A percentile compares a stretch with the other conserved stretches of the same genome.
phyloP scores from a whole-genome alignment of 2,113 vertebrate genomes.

The Rattus rattus region DNA sequence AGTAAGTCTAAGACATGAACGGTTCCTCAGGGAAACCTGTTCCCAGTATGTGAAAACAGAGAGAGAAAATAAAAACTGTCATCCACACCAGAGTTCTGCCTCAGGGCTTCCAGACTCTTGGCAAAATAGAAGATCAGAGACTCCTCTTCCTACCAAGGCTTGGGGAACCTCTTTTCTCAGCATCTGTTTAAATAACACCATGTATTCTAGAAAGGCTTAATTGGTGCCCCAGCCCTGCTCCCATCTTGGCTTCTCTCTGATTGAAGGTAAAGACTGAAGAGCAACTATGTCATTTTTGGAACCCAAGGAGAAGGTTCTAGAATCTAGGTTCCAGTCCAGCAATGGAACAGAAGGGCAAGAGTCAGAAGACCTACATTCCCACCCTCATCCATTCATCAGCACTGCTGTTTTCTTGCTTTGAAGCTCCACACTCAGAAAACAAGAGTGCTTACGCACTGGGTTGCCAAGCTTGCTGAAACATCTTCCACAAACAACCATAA shows the following conservation, averaged over 20 bases:
- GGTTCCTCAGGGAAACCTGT: neutral
- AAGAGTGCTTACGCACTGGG: neutral
- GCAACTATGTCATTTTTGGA: neutral
- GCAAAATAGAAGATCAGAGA: neutral
- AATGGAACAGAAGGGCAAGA: neutral
- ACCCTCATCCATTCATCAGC: neutral
- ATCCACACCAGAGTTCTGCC: neutral
- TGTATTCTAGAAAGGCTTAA: neutral
- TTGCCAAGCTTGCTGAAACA: neutral
- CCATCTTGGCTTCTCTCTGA: neutral
- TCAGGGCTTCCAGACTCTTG: neutral
- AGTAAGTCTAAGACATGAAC: conserved; percentile 73
- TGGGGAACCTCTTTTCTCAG: neutral
- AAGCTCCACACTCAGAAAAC: neutral
- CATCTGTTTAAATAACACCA: conserved; percentile 21
- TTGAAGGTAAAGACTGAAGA: neutral
- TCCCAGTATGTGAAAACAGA: neutral
- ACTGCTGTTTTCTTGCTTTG: neutral
- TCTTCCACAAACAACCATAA: neutral
- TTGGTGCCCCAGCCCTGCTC: neutral
- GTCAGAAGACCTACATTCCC: neutral
- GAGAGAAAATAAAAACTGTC: neutral
- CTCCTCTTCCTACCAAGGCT: neutral
- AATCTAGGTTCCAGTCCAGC: neutral
- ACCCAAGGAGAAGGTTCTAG: conserved; percentile 19